Conservation (phyloP, 2,888 invertebrate species). For the Corythucha ciliata region DNA sequence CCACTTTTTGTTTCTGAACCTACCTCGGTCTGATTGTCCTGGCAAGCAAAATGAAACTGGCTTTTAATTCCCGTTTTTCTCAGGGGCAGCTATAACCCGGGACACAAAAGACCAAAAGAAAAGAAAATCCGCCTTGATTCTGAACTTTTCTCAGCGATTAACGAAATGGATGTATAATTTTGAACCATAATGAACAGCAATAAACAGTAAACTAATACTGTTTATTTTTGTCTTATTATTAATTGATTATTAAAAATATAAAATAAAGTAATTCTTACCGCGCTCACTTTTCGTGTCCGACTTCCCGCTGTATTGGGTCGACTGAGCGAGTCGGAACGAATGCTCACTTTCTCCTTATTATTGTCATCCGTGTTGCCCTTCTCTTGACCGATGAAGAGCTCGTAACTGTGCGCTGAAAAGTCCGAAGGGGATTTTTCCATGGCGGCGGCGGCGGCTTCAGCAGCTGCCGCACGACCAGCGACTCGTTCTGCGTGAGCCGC, state of each 20-base stretch:
- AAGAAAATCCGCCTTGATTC: too few relatives aligned
- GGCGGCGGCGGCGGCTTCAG: constrained; percentile 43
- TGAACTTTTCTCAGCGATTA: background rate
- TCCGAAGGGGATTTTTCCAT: constrained; percentile 84
- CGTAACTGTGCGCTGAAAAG: constrained; percentile 85
- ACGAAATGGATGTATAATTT: too few relatives aligned
- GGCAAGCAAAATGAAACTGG: constrained; percentile 60
- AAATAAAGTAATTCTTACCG: constrained; percentile 56
- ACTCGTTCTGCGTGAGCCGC: constrained; percentile 37
- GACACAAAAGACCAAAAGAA: constrained; percentile 29
- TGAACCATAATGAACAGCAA: too few relatives aligned
- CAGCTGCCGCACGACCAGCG: constrained; percentile 48
- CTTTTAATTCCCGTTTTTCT: constrained; percentile 40
- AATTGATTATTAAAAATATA: constrained; percentile 16
- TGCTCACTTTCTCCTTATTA: constrained; percentile 83
- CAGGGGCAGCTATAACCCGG: constrained; percentile 31
- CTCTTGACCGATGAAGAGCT: constrained; percentile 80
- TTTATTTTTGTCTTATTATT: too few relatives aligned
- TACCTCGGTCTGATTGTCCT: constrained; percentile 55
- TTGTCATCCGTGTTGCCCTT: constrained; percentile 82
- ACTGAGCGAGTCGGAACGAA: constrained; percentile 75
- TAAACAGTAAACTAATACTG: too few relatives aligned
- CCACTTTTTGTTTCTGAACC: constrained; percentile 37
- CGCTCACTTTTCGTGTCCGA: constrained; percentile 84
- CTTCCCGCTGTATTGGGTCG: constrained; percentile 42